Base-by-base conservation (phyloP, 1,140 invertebrate genomes). In the Aradophagus sp. region DNA sequence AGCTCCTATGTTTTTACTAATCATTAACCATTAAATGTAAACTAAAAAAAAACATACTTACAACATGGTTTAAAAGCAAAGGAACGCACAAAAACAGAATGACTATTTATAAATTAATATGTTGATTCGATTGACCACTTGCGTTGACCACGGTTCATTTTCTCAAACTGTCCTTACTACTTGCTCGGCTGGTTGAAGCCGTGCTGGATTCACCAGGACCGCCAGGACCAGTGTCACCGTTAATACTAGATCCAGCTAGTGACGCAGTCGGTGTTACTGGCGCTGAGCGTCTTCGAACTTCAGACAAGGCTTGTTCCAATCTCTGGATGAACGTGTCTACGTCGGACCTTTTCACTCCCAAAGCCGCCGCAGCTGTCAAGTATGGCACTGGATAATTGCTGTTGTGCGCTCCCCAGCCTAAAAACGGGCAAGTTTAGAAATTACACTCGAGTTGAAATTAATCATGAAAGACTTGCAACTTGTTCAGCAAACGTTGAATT, bases 351-450 rank as follows among this genome's bases (percentile, higher is more conserved):
- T 87, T 88, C 86, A 92, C 91, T n/a, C 92, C 92, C 44, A 93
- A 84, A 13, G 90, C 87, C 10, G 91, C 91, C 12, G 92, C 91
- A 34, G 90, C 91, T 12, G 92, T 93, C 32, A 93, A 81, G 76
- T 93, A 93, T 12, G 89, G 85, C 45, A 84, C 82, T 16, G 88
- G 87, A 76, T 91, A 91, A 69, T 86, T 87, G 72, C 88, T 86
- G 59, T 86, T 86, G 79, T 93, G 91, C 14, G 90, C 87, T 34
- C 92, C 91, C 90, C 91, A 93, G 20, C 91, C 90, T 86, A 11
- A 41, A 66, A 27, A 34, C 8, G 20, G 20, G 20, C 20, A 23
- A 23, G 4, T 23, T 23, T 23, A 23, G 20, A 23, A 23, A n/a
- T n/a, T n/a, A n/a, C n/a, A n/a, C n/a, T n/a, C n/a, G n/a, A n/a